A percentile compares a stretch with the other conserved stretches of the same genome.
Conservation (phyloP, 2,797 vertebrate genomes). For the Rachycentron canadum region DNA sequence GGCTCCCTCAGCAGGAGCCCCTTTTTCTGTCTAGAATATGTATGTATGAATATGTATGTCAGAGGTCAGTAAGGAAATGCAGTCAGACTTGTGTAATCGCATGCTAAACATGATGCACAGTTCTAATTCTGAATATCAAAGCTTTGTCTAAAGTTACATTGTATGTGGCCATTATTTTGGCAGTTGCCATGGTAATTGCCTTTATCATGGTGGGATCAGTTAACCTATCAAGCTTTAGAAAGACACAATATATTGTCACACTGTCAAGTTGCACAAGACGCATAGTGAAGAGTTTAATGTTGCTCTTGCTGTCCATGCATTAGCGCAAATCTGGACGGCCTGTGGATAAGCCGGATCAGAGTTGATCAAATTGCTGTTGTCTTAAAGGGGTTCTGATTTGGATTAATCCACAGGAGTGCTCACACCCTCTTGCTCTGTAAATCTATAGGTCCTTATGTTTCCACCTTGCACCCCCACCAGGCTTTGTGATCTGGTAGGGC, state of each 20-base stretch:
- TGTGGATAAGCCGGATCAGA: conserved; percentile 74
- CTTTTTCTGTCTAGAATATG: conserved; percentile 35
- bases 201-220: conserved; percentile 29
- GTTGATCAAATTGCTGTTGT: conserved; percentile 80
- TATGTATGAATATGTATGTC: conserved; percentile 30
- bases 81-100: conserved; percentile 40
- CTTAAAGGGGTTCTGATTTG: conserved; percentile 74
- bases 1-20: conserved; percentile 63
- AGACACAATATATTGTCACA: conserved; percentile 35
- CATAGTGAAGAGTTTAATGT: conserved; percentile 35
- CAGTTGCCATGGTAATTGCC: conserved; percentile 54
- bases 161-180: conserved; percentile 33
- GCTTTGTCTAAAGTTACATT: conserved; percentile 48
- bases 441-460: conserved; percentile 70
- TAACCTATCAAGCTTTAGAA: conserved; percentile 46
- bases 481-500: conserved; percentile 68
- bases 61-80: conserved; percentile 60
- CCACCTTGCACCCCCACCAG: conserved; percentile 63
- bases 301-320: conserved; percentile 32
- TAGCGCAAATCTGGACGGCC: conserved; percentile 56
- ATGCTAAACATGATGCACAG: conserved; percentile 63
- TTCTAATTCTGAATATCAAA: conserved; percentile 65
- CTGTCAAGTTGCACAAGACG: conserved; percentile 43
- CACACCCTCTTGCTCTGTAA: conserved; percentile 65
- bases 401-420: conserved; percentile 81